phyloP scores from a whole-genome alignment of 2,113 vertebrate species.

The Piaya cayana region DNA sequence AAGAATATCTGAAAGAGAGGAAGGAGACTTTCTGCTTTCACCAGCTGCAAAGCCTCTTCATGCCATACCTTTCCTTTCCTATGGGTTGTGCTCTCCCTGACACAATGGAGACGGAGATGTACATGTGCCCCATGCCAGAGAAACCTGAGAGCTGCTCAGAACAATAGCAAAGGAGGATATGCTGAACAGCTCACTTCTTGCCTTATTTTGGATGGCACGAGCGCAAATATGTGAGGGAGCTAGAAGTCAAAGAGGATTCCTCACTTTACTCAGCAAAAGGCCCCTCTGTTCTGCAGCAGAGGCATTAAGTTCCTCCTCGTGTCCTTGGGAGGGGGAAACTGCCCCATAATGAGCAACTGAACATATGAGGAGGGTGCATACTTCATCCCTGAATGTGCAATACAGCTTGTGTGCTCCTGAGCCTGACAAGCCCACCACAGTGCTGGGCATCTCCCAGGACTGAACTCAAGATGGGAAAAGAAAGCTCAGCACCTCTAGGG shows the following conservation, averaged over 20 bases:
- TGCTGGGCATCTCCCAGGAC: background rate
- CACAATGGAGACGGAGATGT: background rate
- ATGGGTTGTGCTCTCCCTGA: conserved; percentile 9
- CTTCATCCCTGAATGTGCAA: fast-evolving
- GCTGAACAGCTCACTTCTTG: background rate
- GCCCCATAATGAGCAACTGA: fast-evolving
- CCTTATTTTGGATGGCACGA: background rate
- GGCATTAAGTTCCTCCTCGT: background rate
- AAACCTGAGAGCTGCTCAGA: background rate
- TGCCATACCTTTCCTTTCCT: conserved; percentile 7
- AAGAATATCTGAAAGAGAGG: background rate
- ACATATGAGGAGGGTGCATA: background rate
- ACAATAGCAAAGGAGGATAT: background rate
- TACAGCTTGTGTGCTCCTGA: background rate
- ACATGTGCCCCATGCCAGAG: background rate
- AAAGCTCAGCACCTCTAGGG: background rate
- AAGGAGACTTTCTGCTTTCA: background rate
- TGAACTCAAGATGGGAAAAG: background rate
- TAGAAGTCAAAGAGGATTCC: background rate
- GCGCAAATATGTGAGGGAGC: background rate
- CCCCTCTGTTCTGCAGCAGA: background rate
- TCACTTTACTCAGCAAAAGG: background rate
- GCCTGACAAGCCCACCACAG: background rate
- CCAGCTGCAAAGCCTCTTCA: background rate
- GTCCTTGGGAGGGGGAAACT: background rate